Percentiles rank a stretch among this genome's conserved stretches.
Evolutionary conservation across 2,113 vertebrate genomes (phyloP).

Genomic region (Silurus asotus): DNA sequence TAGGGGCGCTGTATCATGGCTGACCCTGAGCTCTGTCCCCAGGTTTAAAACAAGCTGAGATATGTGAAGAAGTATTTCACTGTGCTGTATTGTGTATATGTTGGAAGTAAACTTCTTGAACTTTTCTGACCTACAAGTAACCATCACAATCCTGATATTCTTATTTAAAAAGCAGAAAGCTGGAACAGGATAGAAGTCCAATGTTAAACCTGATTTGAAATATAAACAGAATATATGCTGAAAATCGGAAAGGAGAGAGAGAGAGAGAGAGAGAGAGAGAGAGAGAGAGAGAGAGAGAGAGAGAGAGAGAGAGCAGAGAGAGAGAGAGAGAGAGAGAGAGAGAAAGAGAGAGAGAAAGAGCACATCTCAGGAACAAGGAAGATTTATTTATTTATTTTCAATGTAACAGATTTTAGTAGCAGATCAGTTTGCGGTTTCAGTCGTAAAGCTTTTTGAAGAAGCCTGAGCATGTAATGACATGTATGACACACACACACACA

Average conservation of each 20-base stretch:
- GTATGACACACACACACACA: background rate
- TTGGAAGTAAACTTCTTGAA: too few species aligned
- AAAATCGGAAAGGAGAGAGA: background rate
- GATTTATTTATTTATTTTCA: background rate
- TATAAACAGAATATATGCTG: background rate
- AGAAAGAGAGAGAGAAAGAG: background rate
- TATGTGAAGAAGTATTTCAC: too few species aligned
- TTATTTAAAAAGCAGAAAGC: too few species aligned
- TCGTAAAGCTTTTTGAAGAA: background rate
- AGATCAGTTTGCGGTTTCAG: slow-evolving; percentile 11
- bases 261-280: background rate
- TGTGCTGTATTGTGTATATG: too few species aligned
- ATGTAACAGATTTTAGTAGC: slow-evolving; percentile 9
- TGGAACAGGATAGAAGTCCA: background rate
- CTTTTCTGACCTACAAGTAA: too few species aligned
- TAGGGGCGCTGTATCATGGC: too few species aligned
- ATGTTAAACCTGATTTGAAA: background rate
- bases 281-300: background rate
- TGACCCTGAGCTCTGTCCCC: too few species aligned
- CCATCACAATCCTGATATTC: too few species aligned
- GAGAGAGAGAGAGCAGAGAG: background rate
- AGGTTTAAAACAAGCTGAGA: too few species aligned
- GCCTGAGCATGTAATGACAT: slow-evolving; percentile 9
- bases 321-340: background rate
- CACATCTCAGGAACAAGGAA: background rate